Conservation (phyloP, 2,113 vertebrate genomes). For the Cygnus buccinator region DNA sequence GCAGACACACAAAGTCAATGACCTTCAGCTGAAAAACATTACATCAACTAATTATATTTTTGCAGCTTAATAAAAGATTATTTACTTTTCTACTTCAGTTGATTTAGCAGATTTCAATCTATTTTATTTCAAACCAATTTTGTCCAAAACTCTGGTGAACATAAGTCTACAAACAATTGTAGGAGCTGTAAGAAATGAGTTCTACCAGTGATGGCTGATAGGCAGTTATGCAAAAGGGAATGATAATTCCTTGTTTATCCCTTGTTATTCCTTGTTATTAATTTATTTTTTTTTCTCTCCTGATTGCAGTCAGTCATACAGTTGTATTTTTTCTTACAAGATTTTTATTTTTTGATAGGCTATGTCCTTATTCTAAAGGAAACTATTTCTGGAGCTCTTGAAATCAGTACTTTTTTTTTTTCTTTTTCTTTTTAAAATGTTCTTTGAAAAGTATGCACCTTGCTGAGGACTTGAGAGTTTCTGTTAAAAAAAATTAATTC, state of each 20-base stretch:
- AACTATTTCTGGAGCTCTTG: neutral
- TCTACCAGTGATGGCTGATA: neutral
- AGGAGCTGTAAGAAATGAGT: neutral
- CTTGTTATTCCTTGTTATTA: too few relatives aligned
- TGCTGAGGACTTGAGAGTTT: neutral
- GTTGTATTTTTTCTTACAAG: neutral
- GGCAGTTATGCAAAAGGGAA: neutral
- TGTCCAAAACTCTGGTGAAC: neutral
- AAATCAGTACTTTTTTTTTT: neutral
- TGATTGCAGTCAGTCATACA: neutral
- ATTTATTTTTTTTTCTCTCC: neutral
- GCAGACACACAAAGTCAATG: neutral
- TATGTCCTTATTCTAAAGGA: neutral
- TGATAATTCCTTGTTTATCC: neutral
- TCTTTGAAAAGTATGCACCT: neutral
- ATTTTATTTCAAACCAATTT: neutral
- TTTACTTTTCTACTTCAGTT: neutral
- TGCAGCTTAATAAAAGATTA: neutral
- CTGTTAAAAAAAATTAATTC: neutral
- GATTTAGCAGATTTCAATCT: neutral
- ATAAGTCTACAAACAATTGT: neutral
- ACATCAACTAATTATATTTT: neutral
- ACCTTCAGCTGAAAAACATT: neutral
- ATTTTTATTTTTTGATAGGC: neutral
- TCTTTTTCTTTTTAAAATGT: neutral